Evolutionary conservation across 2,797 vertebrate species (phyloP).

Genomic region (Sebastes variabilis): DNA sequence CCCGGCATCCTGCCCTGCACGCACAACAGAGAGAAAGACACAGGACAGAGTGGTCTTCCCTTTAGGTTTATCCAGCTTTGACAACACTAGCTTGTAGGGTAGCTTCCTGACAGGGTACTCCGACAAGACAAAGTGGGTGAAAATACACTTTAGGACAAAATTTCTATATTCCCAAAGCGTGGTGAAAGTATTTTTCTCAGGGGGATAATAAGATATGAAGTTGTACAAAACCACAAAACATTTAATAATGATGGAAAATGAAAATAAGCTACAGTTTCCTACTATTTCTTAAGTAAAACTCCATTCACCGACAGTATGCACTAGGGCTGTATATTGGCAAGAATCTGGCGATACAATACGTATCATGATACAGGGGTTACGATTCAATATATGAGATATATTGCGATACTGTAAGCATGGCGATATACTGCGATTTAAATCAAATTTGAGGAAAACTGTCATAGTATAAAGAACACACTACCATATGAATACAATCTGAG

Average conservation of each 20-base stretch:
- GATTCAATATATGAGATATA: too few relatives aligned
- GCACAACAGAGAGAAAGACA: background rate
- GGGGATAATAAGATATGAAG: background rate
- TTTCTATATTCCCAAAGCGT: background rate
- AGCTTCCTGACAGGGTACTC: background rate
- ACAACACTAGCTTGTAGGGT: background rate
- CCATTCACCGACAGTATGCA: background rate
- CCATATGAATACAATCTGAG: too few relatives aligned
- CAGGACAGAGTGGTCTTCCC: background rate
- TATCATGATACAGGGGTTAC: too few relatives aligned
- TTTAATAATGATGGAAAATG: background rate
- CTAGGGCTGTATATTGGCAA: too few relatives aligned
- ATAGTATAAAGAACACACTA: too few relatives aligned
- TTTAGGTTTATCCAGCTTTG: slow-evolving; percentile 14
- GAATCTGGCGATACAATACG: too few relatives aligned
- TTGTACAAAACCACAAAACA: background rate
- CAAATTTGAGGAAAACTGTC: too few relatives aligned
- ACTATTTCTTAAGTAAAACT: background rate
- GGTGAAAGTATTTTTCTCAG: background rate
- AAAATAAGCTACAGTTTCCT: background rate
- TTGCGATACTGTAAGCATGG: too few relatives aligned
- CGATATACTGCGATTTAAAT: too few relatives aligned
- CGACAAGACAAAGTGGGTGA: background rate
- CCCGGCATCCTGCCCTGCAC: slow-evolving; percentile 12
- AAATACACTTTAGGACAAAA: background rate